A percentile compares a stretch with the other conserved stretches of the same genome.
Evolutionary conservation across 2,888 invertebrate genomes (phyloP).

Genomic region (Maniola hyperantus): DNA sequence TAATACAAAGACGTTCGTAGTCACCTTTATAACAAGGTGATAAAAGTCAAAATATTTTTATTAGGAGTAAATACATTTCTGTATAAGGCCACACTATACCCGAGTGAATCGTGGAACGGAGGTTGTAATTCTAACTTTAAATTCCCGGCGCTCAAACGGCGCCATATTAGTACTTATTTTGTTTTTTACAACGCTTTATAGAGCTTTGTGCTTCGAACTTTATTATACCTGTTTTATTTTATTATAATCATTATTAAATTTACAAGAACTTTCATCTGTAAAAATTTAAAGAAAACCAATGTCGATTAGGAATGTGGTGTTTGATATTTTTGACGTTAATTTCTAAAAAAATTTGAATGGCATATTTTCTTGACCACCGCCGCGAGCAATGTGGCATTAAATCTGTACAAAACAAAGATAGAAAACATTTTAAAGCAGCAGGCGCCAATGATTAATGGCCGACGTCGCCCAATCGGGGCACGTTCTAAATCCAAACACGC

Average conservation of each 20-base stretch:
- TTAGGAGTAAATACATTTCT: constrained; percentile 21
- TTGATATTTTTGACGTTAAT: neutral
- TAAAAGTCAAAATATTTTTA: constrained; percentile 33
- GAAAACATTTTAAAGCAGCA: constrained; percentile 45
- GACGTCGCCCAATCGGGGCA: constrained; percentile 59
- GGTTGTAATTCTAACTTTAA: constrained; percentile 45
- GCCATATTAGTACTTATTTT: constrained; percentile 48
- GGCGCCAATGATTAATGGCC: constrained; percentile 74
- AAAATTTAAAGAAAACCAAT: too few species aligned
- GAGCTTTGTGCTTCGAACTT: constrained; percentile 20
- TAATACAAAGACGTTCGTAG: constrained; percentile 4
- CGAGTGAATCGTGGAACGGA: constrained; percentile 44
- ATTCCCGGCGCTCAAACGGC: constrained; percentile 47
- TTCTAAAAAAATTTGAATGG: neutral
- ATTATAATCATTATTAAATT: neutral
- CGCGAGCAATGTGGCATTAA: constrained; percentile 32
- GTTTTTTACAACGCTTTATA: constrained; percentile 41
- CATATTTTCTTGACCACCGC: constrained; percentile 29
- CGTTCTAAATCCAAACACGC: constrained; percentile 76
- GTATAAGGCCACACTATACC: constrained; percentile 40
- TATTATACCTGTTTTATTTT: constrained; percentile 7
- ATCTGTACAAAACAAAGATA: constrained; percentile 37
- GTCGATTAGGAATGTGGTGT: neutral
- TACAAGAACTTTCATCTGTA: neutral
- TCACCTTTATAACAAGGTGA: constrained; percentile 21